These are phyloP conservation scores for Tetanocera ferruginea DNA, from an alignment of 2,888 invertebrate genomes.

Conservation along the genomic window DNA sequence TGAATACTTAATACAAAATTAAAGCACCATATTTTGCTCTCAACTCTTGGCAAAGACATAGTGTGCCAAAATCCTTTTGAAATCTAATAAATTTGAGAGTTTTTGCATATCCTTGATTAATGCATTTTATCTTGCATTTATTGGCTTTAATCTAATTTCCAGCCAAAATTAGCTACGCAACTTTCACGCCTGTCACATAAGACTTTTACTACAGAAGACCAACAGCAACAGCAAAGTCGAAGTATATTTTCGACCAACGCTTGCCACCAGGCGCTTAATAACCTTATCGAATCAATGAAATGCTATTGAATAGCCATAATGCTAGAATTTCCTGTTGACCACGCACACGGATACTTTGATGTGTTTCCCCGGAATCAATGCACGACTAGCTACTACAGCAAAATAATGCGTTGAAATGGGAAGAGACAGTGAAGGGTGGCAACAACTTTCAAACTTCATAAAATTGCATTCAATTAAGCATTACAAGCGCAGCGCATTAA, in stretches of 20 bases:
- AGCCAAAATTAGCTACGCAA: constrained; percentile 21
- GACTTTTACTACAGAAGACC: not conserved
- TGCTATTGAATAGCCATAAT: constrained; percentile 26
- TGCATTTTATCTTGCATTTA: not conserved
- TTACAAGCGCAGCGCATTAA: constrained; percentile 54
- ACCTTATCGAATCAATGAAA: constrained; percentile 37
- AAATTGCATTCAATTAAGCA: constrained; percentile 52
- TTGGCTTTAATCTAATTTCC: constrained; percentile 21
- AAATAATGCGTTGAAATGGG: too few species aligned
- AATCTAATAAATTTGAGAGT: too few species aligned
- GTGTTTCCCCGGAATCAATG: not conserved
- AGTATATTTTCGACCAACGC: not conserved
- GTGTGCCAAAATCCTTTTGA: too few species aligned
- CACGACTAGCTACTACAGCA: not conserved
- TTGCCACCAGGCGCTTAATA: constrained; percentile 32
- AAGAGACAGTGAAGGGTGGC: not conserved
- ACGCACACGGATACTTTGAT: not conserved
- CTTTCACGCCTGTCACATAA: not conserved
- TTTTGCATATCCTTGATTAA: too few species aligned
- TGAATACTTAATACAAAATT: too few species aligned
- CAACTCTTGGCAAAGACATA: too few species aligned
- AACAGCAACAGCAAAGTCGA: not conserved
- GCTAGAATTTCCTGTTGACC: constrained; percentile 18
- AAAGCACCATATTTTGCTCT: too few species aligned
- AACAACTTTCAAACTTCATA: constrained; percentile 36